Base-by-base conservation (phyloP, 2,888 invertebrate genomes). In the Xestia sexstrigata region DNA sequence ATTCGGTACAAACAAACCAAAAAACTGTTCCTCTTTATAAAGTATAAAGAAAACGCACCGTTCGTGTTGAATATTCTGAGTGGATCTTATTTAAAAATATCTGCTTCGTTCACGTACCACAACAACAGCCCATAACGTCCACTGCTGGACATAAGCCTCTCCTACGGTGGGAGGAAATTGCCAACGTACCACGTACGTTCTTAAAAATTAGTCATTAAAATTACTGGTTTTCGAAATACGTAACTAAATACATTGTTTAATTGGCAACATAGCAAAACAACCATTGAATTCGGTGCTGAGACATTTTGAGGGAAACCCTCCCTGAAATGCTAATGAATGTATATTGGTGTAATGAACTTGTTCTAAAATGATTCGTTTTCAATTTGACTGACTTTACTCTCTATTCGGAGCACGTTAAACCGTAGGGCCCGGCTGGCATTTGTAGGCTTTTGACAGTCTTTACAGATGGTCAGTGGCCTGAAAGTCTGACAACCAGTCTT, bases 271-370 rank as follows among this genome's bases (percentile, higher is more conserved):
- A 1, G 45, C 8, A 13, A 39, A 66, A 30, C 9, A 65, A 55
- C 35, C 39, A 42, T 42, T 67, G n/a, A 65, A 74, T 80, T 82
- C 55, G 45, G 81, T 74, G 68, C 81, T 84, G 78, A 81, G 89
- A 88, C 88, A 89, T 91, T 89, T 87, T 87, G 82, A 87, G 67
- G 84, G 84, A 72, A 86, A 82, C 82, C 79, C 78, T 87, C 81
- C 83, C 20, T 60, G 8, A 45, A 42, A n/a, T 58, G 30, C n/a
- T n/a, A n/a, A n/a, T n/a, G n/a, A n/a, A n/a, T n/a, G n/a, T n/a
- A n/a, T n/a, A n/a, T n/a, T n/a, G n/a, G 39, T n/a, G 20, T 30
- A n/a, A 47, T 67, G 15, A 30, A 79, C 47, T 66, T 67, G 20
- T 81, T 58, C 20, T 23, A 49, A 65, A 55, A 82, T 26, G 0